Percentiles rank a stretch among this genome's conserved stretches.
phyloP scores from a whole-genome alignment of 2,797 vertebrate genomes.

The Sus cebifrons region DNA sequence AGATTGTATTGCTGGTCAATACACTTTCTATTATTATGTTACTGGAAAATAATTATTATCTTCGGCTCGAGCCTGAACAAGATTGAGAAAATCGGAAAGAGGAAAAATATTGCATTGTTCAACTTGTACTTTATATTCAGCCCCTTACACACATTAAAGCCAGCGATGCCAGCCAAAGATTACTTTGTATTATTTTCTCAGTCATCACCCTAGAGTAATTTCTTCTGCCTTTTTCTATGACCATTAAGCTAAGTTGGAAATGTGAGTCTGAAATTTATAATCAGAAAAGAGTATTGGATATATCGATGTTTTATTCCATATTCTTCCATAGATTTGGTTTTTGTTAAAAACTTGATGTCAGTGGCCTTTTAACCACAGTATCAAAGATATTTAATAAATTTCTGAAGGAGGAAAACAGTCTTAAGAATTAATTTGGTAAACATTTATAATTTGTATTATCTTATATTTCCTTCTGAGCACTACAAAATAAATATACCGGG shows the following conservation, averaged over 20 bases:
- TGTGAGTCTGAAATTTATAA: constrained; percentile 34
- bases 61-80: constrained; percentile 43
- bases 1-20: constrained; percentile 82
- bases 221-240: neutral
- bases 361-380: neutral
- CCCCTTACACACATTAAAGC: neutral
- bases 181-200: constrained; percentile 11
- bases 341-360: neutral
- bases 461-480: neutral
- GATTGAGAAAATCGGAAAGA: constrained; percentile 1
- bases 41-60: constrained; percentile 81
- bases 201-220: neutral
- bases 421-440: constrained; percentile 28
- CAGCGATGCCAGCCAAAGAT: neutral
- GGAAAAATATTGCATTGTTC: constrained; percentile 11
- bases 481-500: neutral
- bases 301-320: constrained; percentile 2
- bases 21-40: constrained; percentile 83
- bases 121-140: constrained; percentile 25
- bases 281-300: neutral
- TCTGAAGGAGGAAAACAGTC: constrained; percentile 30
- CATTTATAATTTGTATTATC: neutral
- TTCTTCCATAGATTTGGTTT: constrained; percentile 10
- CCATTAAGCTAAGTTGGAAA: neutral
- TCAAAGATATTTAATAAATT: neutral